phyloP scores from a whole-genome alignment of 2,113 vertebrate genomes.

The Podarcis cretensis region DNA sequence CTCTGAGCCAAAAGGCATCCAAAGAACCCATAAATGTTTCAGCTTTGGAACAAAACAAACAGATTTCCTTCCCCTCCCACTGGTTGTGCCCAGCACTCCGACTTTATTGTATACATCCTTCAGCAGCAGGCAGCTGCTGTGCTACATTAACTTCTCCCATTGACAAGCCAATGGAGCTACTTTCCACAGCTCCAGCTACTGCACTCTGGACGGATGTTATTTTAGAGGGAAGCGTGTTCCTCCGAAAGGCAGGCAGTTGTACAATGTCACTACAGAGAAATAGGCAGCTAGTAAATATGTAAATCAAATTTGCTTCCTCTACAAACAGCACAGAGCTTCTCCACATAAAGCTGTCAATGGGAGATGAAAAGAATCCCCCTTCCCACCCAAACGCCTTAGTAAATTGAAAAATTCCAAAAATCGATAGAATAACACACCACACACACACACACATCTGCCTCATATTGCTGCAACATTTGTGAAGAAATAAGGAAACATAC shows the following conservation, averaged over 20 bases:
- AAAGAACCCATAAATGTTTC: slow-evolving; percentile 28
- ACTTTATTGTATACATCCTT: slow-evolving; percentile 24
- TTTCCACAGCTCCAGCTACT: not conserved
- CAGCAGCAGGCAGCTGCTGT: slow-evolving; percentile 27
- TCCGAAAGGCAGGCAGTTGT: not conserved
- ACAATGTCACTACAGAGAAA: slow-evolving; percentile 17
- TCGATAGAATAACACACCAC: not conserved
- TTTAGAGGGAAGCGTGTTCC: not conserved
- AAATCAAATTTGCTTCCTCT: slow-evolving; percentile 18
- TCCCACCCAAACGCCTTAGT: not conserved
- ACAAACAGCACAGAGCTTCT: not conserved
- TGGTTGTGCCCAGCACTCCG: not conserved
- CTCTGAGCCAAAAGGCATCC: slow-evolving; percentile 38
- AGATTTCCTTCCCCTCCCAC: slow-evolving; percentile 26
- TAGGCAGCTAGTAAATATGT: slow-evolving; percentile 12
- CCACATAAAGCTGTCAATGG: not conserved
- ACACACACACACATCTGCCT: not conserved
- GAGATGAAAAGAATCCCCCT: not conserved
- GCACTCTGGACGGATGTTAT: not conserved
- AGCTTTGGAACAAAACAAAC: slow-evolving; percentile 39
- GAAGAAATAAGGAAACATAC: not conserved
- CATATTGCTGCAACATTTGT: not conserved
- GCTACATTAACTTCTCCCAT: slow-evolving; percentile 24
- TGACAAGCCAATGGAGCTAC: not conserved
- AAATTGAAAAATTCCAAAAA: not conserved